These are phyloP conservation scores for Alcedo atthis DNA, from an alignment of 2,797 vertebrate species.

Conservation along the genomic window DNA sequence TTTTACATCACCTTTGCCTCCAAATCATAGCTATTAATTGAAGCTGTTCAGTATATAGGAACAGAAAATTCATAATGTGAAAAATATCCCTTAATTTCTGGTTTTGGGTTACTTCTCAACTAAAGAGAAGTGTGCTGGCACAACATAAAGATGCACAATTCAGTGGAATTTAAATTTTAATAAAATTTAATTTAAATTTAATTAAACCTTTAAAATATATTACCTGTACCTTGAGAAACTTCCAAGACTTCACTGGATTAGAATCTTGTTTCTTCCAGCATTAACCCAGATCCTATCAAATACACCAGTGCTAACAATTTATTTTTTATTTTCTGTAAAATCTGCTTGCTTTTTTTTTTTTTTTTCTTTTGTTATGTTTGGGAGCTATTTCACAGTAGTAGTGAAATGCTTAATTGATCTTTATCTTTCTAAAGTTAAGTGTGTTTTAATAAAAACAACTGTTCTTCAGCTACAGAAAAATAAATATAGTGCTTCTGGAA, in stretches of 20 bases:
- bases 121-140: too few species aligned
- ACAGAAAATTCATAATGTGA: neutral
- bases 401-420: neutral
- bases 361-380: neutral
- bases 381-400: neutral
- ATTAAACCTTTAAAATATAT: neutral
- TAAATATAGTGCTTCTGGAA: neutral
- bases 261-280: neutral
- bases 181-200: too few species aligned
- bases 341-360: neutral
- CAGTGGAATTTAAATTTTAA: neutral
- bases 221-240: neutral
- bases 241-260: neutral
- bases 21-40: neutral
- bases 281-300: neutral
- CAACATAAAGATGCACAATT: neutral
- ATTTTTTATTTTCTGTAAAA: neutral
- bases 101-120: neutral
- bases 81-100: neutral
- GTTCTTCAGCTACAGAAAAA: neutral
- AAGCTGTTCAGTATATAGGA: neutral
- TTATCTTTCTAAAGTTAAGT: neutral
- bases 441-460: neutral
- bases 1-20: neutral
- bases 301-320: accelerated